Evolutionary conservation across 23 tunicate genomes (phyloP).

Genomic region (Halocynthia roretzi): DNA sequence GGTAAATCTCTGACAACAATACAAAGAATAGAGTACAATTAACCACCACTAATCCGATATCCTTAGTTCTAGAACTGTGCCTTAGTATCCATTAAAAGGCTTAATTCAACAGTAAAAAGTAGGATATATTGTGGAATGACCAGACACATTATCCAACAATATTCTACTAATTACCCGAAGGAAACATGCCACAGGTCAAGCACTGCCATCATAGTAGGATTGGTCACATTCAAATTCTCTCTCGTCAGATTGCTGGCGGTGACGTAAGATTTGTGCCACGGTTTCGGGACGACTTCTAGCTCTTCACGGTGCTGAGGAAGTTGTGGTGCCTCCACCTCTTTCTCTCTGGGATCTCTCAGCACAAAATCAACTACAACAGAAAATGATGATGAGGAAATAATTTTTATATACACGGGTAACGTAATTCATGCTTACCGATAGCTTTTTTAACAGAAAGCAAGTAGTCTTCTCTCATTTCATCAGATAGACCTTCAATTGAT

Average conservation of each 20-base stretch:
- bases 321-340: constrained; percentile 65
- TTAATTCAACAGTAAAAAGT: too few species aligned
- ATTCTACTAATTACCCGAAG: constrained; percentile 41
- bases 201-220: constrained; percentile 94
- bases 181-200: constrained; percentile 93
- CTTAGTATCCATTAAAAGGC: too few species aligned
- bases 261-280: constrained; percentile 72
- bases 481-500: constrained; percentile 88
- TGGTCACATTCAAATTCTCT: constrained; percentile 80
- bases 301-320: constrained; percentile 78
- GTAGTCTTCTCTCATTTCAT: constrained; percentile 99
- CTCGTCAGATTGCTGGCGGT: constrained; percentile 29
- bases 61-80: too few species aligned
- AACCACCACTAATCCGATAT: too few species aligned
- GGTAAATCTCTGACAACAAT: not conserved
- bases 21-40: not conserved
- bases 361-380: constrained; percentile 80
- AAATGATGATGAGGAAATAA: not conserved
- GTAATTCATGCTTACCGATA: constrained; percentile 39
- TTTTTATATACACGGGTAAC: not conserved
- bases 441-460: constrained; percentile 96
- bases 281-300: constrained; percentile 87
- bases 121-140: too few species aligned
- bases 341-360: constrained; percentile 90
- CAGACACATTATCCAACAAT: not conserved